phyloP scores from a whole-genome alignment of 2,888 invertebrate species.

The Brassicogethes aeneus region DNA sequence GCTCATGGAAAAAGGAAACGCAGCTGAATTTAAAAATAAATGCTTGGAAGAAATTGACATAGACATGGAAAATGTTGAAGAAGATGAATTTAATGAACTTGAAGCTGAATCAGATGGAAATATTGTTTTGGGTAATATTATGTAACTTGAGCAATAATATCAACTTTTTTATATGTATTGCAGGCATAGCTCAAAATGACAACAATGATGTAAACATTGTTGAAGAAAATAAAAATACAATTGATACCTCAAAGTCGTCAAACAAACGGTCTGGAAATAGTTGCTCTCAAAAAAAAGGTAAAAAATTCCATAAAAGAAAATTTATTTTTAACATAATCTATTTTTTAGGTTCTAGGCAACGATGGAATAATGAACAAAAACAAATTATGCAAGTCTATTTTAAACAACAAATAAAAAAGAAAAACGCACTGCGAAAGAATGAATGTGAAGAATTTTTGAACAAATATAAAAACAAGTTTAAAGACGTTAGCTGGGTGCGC shows the following conservation, averaged over 20 bases:
- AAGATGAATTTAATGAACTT: too few relatives aligned
- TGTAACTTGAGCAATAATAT: background rate
- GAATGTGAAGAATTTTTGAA: background rate
- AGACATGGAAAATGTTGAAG: constrained; percentile 29
- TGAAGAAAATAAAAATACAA: too few relatives aligned
- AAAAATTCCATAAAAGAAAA: background rate
- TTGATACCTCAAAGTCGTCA: too few relatives aligned
- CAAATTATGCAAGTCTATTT: background rate
- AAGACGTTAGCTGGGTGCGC: background rate
- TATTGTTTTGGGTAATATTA: too few relatives aligned
- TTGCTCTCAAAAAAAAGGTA: too few relatives aligned
- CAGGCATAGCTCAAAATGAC: too few relatives aligned
- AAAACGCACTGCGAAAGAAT: background rate
- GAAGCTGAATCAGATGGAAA: too few relatives aligned
- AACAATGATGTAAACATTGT: too few relatives aligned
- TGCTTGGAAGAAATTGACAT: constrained; percentile 14
- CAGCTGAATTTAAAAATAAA: constrained; percentile 15
- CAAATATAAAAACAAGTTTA: background rate
- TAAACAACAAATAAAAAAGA: background rate
- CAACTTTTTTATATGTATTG: background rate
- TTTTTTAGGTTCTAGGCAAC: background rate
- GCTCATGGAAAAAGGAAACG: constrained; percentile 15
- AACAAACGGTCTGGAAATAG: too few relatives aligned
- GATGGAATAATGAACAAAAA: background rate
- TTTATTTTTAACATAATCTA: background rate